Evolutionary conservation across 2,113 vertebrate species (phyloP).

Genomic region (Murina feae): DNA sequence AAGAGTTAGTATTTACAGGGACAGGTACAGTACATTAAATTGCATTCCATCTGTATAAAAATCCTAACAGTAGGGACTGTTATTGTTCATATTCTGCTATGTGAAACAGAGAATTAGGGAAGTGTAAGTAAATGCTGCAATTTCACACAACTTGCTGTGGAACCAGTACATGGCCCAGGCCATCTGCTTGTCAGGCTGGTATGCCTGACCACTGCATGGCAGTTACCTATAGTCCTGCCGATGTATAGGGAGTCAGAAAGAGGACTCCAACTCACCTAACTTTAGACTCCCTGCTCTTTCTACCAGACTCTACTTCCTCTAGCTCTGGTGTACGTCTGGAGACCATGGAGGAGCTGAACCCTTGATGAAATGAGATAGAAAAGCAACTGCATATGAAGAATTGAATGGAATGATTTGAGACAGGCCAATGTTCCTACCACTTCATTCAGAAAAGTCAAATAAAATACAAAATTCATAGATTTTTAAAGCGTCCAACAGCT

Average conservation of each 20-base stretch:
- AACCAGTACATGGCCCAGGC: background rate
- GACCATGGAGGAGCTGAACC: background rate
- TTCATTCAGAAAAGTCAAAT: background rate
- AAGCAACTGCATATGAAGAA: background rate
- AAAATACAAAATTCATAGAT: background rate
- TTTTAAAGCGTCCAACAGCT: background rate
- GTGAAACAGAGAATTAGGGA: background rate
- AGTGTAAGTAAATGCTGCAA: background rate
- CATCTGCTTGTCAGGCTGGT: background rate
- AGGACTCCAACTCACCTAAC: background rate
- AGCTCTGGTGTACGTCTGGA: background rate
- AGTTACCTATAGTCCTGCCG: background rate
- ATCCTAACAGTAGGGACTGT: background rate
- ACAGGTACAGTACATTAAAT: background rate
- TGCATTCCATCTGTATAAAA: background rate
- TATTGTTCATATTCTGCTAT: background rate
- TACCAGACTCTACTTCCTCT: background rate
- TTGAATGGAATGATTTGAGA: background rate
- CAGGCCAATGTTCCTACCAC: background rate
- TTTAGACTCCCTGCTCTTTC: background rate
- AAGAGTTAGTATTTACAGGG: background rate
- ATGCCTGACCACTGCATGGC: background rate
- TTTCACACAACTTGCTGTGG: background rate
- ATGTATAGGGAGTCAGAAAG: background rate
- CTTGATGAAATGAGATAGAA: background rate